Evolutionary conservation across 2,797 vertebrate species (phyloP), one percentile per base, ranked within the genome.

Genomic region (Linurgus olivaceus): DNA sequence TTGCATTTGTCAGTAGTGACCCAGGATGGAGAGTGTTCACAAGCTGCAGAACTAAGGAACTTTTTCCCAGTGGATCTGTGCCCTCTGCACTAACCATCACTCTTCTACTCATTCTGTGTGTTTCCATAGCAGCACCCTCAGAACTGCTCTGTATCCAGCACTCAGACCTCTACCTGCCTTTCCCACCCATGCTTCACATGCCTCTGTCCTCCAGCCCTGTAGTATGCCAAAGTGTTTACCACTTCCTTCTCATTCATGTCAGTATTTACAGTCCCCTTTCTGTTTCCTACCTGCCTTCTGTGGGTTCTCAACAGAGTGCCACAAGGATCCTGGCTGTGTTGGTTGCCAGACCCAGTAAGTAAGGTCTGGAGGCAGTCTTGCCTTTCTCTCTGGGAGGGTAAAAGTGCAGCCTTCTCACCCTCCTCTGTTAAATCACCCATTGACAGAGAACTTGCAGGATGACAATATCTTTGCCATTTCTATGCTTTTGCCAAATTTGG

Each of bases 401-500:
- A 26, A 88, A 80, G 47, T 18, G n/a, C 42, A 89, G 58, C n/a
- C n/a, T 77, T 57, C 61, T 68, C 62, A 55, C 15, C 40, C 40
- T 76, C 38, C 65, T 77, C 44, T 54, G 1, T 57, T 61, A 82
- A 92, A 70, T 44, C 71, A 73, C 6, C 6, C 17, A 28, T 88
- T 92, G 63, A 47, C 28, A 50, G 25, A 86, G 75, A 88, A 58
- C 35, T 80, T 63, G 38, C 35, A 71, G 68, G 40, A 65, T 38
- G n/a, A 40, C 13, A 40, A 7, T 1, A 2, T 40, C 52, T 79
- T 87, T 85, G 65, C 42, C 48, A 17, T 88, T 90, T 91, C 72
- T 90, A 17, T 77, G 61, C 16, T 85, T 70, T 93, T 83, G 38
- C 35, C 72, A 80, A 29, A 90, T 90, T 50, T 72, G 54, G 48